Conservation (phyloP, 1,140 invertebrate species). For the Hirudo medicinalis region DNA sequence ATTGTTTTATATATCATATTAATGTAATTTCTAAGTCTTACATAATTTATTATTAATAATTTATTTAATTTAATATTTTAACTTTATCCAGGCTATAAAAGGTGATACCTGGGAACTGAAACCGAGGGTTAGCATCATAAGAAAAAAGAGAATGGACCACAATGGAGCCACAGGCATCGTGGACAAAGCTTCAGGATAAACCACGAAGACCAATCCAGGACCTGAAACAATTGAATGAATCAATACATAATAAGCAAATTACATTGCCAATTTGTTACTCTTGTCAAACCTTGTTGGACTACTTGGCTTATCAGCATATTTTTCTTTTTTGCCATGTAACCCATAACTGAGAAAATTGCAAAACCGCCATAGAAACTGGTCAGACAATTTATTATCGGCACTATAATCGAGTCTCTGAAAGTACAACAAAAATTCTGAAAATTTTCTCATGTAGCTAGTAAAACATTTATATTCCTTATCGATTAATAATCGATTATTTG, state of each 20-base stretch:
- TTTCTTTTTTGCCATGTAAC: constrained; percentile 30
- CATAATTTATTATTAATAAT: no score
- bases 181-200: constrained; percentile 32
- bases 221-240: constrained; percentile 23
- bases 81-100: no score
- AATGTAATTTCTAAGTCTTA: no score
- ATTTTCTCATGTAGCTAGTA: no score
- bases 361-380: constrained; percentile 50
- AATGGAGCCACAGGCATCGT: constrained; percentile 70
- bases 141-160: constrained; percentile 92
- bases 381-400: constrained; percentile 64
- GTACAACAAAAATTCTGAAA: not conserved
- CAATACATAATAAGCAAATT: no score
- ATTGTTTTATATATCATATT: no score
- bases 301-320: constrained; percentile 18
- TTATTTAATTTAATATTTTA: no score
- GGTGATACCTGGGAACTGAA: constrained; percentile 61
- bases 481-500: no score
- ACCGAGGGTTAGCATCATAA: constrained; percentile 88
- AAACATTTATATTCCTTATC: no score
- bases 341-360: constrained; percentile 32
- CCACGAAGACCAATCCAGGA: constrained; percentile 32
- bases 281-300: constrained; percentile 14
- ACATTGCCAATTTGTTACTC: not conserved
- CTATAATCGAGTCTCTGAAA: constrained; percentile 60